Evolutionary conservation across 23 tunicate genomes (phyloP).

Genomic region (Styela clava): DNA sequence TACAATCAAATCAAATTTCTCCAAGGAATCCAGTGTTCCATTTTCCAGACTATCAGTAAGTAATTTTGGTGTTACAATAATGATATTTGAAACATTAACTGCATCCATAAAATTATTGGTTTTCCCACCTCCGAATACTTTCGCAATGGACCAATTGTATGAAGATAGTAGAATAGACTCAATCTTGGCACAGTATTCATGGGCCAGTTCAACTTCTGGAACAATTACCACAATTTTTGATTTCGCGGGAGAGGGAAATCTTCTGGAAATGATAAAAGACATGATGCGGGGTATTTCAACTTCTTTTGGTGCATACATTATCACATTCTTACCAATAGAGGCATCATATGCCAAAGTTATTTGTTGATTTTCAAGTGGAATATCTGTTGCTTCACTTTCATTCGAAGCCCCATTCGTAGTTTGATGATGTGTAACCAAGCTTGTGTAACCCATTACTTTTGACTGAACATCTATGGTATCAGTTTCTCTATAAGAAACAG

Average conservation of each 20-base stretch:
- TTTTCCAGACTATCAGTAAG: conserved; percentile 21
- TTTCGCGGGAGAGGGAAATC: not conserved
- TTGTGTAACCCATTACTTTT: not conserved
- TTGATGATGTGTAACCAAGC: not conserved
- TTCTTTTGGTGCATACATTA: conserved; percentile 27
- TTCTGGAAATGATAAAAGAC: conserved; percentile 29
- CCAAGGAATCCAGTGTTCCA: not conserved
- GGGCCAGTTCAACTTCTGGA: conserved; percentile 35
- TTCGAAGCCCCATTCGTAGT: too few relatives aligned
- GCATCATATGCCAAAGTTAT: not conserved
- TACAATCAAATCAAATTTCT: conserved; percentile 29
- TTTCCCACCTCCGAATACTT: not conserved
- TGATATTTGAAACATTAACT: not conserved
- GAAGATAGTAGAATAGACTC: conserved; percentile 10
- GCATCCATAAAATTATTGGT: not conserved
- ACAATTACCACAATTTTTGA: conserved; percentile 33
- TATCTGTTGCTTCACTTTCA: too few relatives aligned
- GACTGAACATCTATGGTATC: not conserved
- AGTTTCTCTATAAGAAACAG: not conserved
- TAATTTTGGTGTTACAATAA: conserved; percentile 32
- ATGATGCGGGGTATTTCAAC: conserved; percentile 40
- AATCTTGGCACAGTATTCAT: conserved; percentile 30
- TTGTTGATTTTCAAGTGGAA: not conserved
- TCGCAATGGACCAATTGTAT: not conserved
- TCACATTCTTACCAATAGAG: not conserved